Evolutionary conservation across 2,113 vertebrate genomes (phyloP).

Genomic region (Lucifuga dentata): DNA sequence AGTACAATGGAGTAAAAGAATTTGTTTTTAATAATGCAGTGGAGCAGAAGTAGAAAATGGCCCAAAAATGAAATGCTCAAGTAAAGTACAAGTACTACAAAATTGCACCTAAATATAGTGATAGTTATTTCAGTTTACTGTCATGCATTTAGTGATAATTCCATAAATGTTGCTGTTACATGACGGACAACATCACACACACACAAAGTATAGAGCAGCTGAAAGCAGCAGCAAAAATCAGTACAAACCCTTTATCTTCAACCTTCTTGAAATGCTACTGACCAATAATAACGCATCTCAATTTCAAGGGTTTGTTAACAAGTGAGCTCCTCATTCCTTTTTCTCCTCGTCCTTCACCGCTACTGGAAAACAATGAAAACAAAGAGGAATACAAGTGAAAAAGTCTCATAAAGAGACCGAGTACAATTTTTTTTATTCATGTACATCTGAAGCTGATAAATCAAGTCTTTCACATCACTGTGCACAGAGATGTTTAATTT

Average conservation of each 20-base stretch:
- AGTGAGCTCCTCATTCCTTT: constrained; percentile 27
- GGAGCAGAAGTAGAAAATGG: no score
- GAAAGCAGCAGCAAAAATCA: constrained; percentile 28
- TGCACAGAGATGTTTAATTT: no score
- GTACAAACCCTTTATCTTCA: constrained; percentile 35
- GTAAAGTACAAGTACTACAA: no score
- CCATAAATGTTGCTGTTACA: no score
- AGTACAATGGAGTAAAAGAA: no score
- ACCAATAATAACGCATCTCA: constrained; percentile 49
- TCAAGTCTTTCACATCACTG: no score
- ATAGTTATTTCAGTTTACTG: no score
- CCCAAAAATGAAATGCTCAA: no score
- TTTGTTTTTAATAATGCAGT: no score
- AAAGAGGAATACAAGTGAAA: background rate
- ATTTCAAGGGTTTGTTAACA: constrained; percentile 45
- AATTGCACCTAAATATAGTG: no score
- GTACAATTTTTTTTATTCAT: no score
- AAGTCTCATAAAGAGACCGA: background rate
- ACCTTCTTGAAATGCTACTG: constrained; percentile 31
- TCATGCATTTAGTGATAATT: no score
- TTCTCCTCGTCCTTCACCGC: background rate
- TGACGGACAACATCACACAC: background rate
- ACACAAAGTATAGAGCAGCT: background rate
- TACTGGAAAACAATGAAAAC: constrained; percentile 4
- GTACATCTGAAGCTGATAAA: constrained; percentile 2